A percentile compares a stretch with the other conserved stretches of the same genome.
These are phyloP conservation scores for Ditylenchus dipsaci DNA, from an alignment of 1,140 invertebrate species.

Conservation along the genomic window DNA sequence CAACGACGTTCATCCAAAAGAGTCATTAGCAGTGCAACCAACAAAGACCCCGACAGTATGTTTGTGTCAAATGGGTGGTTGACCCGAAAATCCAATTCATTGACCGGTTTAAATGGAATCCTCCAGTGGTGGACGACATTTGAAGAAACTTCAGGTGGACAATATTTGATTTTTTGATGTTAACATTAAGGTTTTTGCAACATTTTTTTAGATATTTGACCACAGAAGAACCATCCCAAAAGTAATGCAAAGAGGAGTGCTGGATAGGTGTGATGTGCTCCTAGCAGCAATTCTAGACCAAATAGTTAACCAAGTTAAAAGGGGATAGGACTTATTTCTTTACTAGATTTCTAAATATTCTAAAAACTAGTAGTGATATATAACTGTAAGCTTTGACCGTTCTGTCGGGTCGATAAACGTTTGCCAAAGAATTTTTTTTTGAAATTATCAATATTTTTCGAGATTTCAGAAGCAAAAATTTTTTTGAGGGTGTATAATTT, in stretches of 20 bases:
- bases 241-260: conserved; percentile 93
- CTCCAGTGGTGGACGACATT: conserved; percentile 52
- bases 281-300: conserved; percentile 57
- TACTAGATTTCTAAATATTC: too few relatives aligned
- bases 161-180: conserved; percentile 3
- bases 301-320: conserved; percentile 10
- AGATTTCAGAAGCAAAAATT: too few relatives aligned
- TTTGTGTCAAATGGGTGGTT: conserved; percentile 92
- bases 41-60: conserved; percentile 79
- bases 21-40: not conserved
- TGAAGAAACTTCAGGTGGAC: conserved; percentile 47
- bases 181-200: not conserved
- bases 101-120: conserved; percentile 45
- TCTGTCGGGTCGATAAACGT: too few relatives aligned
- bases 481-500: too few relatives aligned
- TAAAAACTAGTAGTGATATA: too few relatives aligned
- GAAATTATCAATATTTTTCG: too few relatives aligned
- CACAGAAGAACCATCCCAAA: conserved; percentile 96
- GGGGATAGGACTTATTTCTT: not conserved
- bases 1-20: not conserved
- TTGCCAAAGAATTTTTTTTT: too few relatives aligned
- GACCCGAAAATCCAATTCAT: conserved; percentile 80
- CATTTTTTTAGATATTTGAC: conserved; percentile 83
- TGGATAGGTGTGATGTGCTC: conserved; percentile 88
- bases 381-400: too few relatives aligned